Evolutionary conservation across 2,113 vertebrate genomes (phyloP), one percentile per base, ranked within the genome.

Genomic region (Thryonomys swinderianus): DNA sequence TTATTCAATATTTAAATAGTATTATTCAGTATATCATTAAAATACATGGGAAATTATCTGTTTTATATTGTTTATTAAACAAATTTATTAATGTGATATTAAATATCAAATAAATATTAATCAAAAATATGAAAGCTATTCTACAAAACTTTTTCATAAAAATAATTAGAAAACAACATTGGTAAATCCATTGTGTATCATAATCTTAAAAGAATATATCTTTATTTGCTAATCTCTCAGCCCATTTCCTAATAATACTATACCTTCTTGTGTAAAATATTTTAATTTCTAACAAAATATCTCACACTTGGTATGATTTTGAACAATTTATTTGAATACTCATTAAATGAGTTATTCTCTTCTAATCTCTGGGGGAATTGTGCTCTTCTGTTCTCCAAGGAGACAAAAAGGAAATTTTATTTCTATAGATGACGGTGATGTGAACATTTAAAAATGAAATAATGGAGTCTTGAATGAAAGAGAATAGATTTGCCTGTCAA

Each of bases 401-500:
- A 98, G 87, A 85, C 3, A 3, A 48, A 95, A 98, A 98, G 91
- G 61, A 86, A 97, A 91, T 34, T 96, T 93, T 79, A 90, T 96
- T 90, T 13, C 69, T 95, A 48, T 82, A 89, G 93, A 96, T 92
- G 95, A 96, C 97, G 89, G 34, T 97, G 97, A 96, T 85, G 94
- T 95, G 87, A 85, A 78, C 88, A 96, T 97, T 98, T 98, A 96
- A 98, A 98, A 98, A 83, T 71, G 3, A 97, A 96, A 96, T 97
- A 98, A 98, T 98, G 96, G 96, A 98, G 98, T 98, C 42, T 88
- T 97, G 97, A 97, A 97, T 98, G 98, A 98, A 97, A 98, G 97
- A 97, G 97, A 98, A 96, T 97, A 98, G 96, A 98, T 98, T 97
- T 98, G 93, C 98, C 96, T 98, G 97, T 98, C 98, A 98, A 96